Evolutionary conservation across 1,140 invertebrate species (phyloP), one percentile per base, ranked within the genome.

Genomic region (Lordiphosa stackelbergi): DNA sequence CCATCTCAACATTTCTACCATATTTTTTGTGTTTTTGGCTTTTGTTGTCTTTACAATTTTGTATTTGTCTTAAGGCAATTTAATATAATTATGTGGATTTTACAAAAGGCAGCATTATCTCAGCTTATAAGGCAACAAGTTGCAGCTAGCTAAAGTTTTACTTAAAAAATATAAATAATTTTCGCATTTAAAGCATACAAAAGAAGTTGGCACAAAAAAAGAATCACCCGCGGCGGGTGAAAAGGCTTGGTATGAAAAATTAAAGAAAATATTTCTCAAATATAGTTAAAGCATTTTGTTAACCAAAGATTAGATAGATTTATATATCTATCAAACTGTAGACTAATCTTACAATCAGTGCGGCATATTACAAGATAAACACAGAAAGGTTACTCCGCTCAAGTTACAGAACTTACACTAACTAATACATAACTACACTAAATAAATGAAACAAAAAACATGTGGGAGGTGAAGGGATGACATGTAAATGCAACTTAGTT

Each of bases 21-120:
- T 35, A 34, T 5, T 24, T 16, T 16, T 12, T 24, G 34, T 24
- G 24, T 43, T 6, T 45, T 49, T 35, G 19, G 45, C 40, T 47
- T 56, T 38, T 2, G 7, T 38, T 2, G 7, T n/a, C 24, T 11
- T 43, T 34, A 45, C 35, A 19, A 40, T 7, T 11, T 45, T 57
- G 51, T 35, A 6, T 35, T 16, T 66, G 54, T 72, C 66, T 73
- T 73, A 78, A 68, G 53, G 38, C 53, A 69, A 62, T 69, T 31
- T 31, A 8, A 31, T 8, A 31, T 78, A 77, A 55, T 69, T 69
- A 60, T 56, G 42, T 56, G 43, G 69, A 81, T 81, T 81, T 81
- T 81, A 81, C 77, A 81, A 69, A 81, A 81, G 77, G 77, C 77
- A 81, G 77, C 77, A 81, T 74, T 81, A 31, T 49, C 57, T 58